Percentiles rank a stretch among this genome's conserved stretches.
These are phyloP conservation scores for Zosterops japonicus DNA, from an alignment of 2,113 vertebrate species.

Conservation along the genomic window DNA sequence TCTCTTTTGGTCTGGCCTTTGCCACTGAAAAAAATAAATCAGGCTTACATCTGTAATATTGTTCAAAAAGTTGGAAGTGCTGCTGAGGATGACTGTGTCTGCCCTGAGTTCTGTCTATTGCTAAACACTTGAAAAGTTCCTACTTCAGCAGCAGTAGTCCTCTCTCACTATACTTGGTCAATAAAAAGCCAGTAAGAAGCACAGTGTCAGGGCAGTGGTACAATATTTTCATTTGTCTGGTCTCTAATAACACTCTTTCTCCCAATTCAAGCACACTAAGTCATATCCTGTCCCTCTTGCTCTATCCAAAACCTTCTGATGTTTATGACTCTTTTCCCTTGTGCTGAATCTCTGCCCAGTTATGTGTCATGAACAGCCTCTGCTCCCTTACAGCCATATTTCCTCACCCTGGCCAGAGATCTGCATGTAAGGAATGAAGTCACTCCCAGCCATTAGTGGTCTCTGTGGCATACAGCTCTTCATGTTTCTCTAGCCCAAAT, in stretches of 20 bases:
- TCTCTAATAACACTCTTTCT: neutral
- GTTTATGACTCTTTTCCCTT: neutral
- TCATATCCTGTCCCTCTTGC: neutral
- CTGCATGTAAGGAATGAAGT: conserved; percentile 12
- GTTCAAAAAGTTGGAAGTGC: neutral
- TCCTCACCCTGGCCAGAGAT: neutral
- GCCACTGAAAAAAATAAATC: neutral
- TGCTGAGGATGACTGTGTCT: neutral
- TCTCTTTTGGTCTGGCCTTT: neutral
- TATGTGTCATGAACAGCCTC: conserved; percentile 11
- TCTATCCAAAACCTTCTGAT: neutral
- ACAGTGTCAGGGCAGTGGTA: neutral
- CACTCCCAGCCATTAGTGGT: conserved; percentile 37
- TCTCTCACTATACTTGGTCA: neutral
- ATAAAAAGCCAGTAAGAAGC: neutral
- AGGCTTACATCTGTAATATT: neutral
- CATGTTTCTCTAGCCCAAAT: neutral
- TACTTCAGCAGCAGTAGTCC: neutral
- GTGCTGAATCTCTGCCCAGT: conserved; percentile 20
- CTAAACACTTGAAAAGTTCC: neutral
- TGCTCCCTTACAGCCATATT: neutral
- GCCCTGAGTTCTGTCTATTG: neutral
- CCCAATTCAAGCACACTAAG: neutral
- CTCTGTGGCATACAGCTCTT: neutral
- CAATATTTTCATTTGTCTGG: neutral